Evolutionary conservation across 2,888 invertebrate genomes (phyloP), one percentile per base, ranked within the genome.

Genomic region (Saturnia japonica): DNA sequence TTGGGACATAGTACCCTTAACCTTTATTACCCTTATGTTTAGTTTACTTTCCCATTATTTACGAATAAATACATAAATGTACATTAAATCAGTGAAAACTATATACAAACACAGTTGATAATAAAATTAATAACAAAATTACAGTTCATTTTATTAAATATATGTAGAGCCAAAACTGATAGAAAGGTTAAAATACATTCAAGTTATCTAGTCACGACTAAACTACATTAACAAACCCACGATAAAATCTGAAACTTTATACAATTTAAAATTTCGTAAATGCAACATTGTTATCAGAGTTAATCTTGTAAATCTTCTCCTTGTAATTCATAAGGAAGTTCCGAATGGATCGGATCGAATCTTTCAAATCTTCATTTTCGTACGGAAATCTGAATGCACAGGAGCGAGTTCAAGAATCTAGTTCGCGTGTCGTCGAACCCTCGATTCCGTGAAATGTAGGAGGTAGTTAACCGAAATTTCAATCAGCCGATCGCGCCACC

Each of bases 401-500:
- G 68, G 19, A 40, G 45, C 68, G 67, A 54, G 70, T 70, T 70
- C 70, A 70, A 70, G 54, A 70, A 42, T 70, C 70, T 70, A 70
- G 42, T 67, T 51, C 67, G 69, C 51, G 67, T 78, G 89, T 85
- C 85, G 80, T 79, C 73, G 85, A 87, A 80, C 89, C 76, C 69
- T n/a, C 22, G 67, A 42, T 87, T 87, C 85, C 73, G 69, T 77
- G 85, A 86, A 89, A 86, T 80, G 76, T 75, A 34, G 34, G 34
- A 34, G 34, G 34, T 34, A 74, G 82, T 84, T 84, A 81, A 80
- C 81, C 75, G 77, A 82, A 85, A 85, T 85, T 88, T 85, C 85
- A 87, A 89, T 88, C 87, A 84, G 76, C 80, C 80, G 74, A 80
- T 76, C 80, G 82, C 77, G 79, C 71, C 77, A 79, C 84, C 74